These are phyloP conservation scores for Lasioglossum pauxillum DNA, from an alignment of 2,888 invertebrate species.

Conservation along the genomic window DNA sequence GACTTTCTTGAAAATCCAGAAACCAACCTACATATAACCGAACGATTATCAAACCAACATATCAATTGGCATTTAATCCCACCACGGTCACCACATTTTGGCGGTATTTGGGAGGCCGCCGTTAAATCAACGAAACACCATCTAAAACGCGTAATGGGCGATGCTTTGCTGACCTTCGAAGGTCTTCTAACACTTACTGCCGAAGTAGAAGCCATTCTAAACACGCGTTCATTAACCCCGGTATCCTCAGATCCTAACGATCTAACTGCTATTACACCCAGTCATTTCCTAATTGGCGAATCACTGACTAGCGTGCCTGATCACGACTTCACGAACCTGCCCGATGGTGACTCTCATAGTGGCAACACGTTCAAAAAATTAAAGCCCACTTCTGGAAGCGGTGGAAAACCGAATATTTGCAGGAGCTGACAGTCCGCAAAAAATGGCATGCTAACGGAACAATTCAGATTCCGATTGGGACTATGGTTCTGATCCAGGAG, in stretches of 20 bases:
- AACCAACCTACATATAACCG: fast-evolving
- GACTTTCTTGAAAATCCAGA: too few species aligned
- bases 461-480: too few species aligned
- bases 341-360: background rate
- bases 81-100: background rate
- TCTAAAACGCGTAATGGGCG: background rate
- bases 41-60: background rate
- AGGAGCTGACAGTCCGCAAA: too few species aligned
- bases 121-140: background rate
- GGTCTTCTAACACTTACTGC: background rate
- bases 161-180: background rate
- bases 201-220: background rate
- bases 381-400: too few species aligned
- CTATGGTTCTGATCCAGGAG: too few species aligned
- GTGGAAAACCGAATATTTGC: too few species aligned
- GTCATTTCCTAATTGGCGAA: background rate
- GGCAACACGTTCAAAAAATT: background rate
- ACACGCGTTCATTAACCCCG: background rate
- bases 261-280: background rate
- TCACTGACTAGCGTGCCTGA: background rate
- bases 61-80: background rate
- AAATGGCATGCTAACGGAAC: too few species aligned
- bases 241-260: background rate
- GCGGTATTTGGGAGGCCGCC: background rate
- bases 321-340: background rate